Base-by-base conservation (phyloP, 2,888 invertebrate genomes). In the Cephonodes hylas region DNA sequence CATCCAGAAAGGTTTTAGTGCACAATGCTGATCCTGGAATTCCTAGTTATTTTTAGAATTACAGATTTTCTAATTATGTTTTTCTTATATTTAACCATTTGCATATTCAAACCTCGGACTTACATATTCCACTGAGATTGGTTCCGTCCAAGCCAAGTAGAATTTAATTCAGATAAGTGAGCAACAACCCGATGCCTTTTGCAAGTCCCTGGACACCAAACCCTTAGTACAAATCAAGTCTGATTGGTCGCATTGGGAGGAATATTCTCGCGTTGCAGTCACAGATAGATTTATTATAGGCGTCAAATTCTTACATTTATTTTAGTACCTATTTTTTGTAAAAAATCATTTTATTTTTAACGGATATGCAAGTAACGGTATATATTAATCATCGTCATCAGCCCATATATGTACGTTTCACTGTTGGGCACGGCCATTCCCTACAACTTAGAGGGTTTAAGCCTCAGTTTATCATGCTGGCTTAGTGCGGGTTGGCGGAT, bases 171-270 rank as follows among this genome's bases (percentile, higher is more conserved):
- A 31, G 13, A 18, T 45, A 45, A 53, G 53, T 53, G 31, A 31
- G 53, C 53, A 27, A 31, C 45, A 57, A 59, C 58, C 59, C 48
- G 60, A 70, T 5, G 27, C 4, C 20, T 15, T 38, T 10, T 34
- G 53, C 64, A 13, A 62, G 58, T 34, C 67, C 61, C 65, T 58
- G 27, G 20, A 56, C 46, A 45, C 42, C 44, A 62, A 53, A 18
- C 53, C 45, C 25, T 53, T 62, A 58, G 42, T 62, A 75, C 72
- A 76, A 79, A 80, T 78, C 75, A 73, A 65, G 45, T 13, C 67
- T 85, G 78, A 87, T 88, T 86, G 83, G 85, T 46, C 80, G 82
- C 80, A 2, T 18, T 22, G 87, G 83, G 88, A 82, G 75, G 63
- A 22, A 23, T 23, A 48, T 64, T 72, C 71, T 79, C 80, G 56